Base-by-base conservation (phyloP, 2,113 vertebrate species). In the Leptocoma aspasia region DNA sequence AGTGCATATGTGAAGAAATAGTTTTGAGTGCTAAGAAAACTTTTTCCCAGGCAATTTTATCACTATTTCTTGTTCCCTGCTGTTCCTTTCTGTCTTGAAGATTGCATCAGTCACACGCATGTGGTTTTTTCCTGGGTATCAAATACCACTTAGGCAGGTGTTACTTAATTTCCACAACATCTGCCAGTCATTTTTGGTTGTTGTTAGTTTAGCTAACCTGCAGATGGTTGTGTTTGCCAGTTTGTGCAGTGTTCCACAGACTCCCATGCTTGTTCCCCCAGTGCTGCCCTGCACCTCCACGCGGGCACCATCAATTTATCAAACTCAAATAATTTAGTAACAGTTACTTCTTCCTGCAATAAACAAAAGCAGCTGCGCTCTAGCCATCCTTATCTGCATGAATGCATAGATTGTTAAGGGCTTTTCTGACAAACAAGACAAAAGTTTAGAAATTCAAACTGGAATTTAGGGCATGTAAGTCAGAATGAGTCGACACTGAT, bases 401-500 rank as follows among this genome's bases (percentile, higher is more conserved):
- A 97, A 96, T 94, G 92, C 93, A 70, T 86, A 70, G 92, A 87
- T 92, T 96, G 93, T 95, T 54, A 95, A 81, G 95, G 86, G 80
- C 71, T 94, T 71, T 71, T 60, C 69, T 75, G 86, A 77, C 41
- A 53, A 73, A 78, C 78, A 63, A 59, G 82, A 41, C 73, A 94
- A 90, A 95, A 96, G 95, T 96, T 97, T 92, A 84, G 68, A 72
- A 88, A 96, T 97, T 96, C 95, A 66, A 92, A 78, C 88, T 94
- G 83, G 95, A 96, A 96, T 97, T 95, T 91, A 86, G 96, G 95
- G 84, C 96, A 96, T 61, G 87, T 71, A 95, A 95, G 91, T 95
- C 91, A 42, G 87, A 91, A 84, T 2, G 82, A 90, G 81, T 66
- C 35, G 53, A 70, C 22, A 19, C 37, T 86, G 88, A 93, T 95